Percentiles rank a stretch among this genome's conserved stretches.
Conservation (phyloP, 2,888 invertebrate species). For the Lapara coniferarum region DNA sequence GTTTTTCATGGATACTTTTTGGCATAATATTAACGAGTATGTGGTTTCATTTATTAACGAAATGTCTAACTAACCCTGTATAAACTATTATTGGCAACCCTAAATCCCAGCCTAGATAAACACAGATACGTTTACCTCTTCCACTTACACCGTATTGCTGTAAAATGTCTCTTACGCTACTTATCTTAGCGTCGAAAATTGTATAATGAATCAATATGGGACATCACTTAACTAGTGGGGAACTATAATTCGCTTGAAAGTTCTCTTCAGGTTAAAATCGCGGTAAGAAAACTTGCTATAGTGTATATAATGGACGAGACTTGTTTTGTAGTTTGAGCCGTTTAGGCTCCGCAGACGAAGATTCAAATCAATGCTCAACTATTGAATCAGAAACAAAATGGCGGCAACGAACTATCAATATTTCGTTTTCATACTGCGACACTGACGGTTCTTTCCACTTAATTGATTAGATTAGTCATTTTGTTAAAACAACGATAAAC, state of each 20-base stretch:
- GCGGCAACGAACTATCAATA: too few species aligned
- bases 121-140: slow-evolving; percentile 1
- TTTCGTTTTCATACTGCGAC: too few species aligned
- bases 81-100: background rate
- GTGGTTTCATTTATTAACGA: too few species aligned
- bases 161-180: background rate
- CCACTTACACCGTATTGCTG: background rate
- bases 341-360: too few species aligned
- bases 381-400: too few species aligned
- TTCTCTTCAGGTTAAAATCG: slow-evolving; percentile 1
- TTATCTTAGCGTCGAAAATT: background rate
- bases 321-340: background rate
- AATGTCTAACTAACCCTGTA: too few species aligned
- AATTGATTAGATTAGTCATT: too few species aligned
- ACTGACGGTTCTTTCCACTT: too few species aligned
- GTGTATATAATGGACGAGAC: background rate
- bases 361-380: too few species aligned
- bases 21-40: too few species aligned
- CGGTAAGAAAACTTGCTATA: background rate
- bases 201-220: background rate
- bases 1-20: too few species aligned
- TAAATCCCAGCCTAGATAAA: background rate
- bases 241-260: slow-evolving; percentile 13
- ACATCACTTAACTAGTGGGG: slow-evolving; percentile 15
- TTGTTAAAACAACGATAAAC: too few species aligned